phyloP scores from a whole-genome alignment of 2,888 invertebrate genomes.

The Alentia gelatinosa region DNA sequence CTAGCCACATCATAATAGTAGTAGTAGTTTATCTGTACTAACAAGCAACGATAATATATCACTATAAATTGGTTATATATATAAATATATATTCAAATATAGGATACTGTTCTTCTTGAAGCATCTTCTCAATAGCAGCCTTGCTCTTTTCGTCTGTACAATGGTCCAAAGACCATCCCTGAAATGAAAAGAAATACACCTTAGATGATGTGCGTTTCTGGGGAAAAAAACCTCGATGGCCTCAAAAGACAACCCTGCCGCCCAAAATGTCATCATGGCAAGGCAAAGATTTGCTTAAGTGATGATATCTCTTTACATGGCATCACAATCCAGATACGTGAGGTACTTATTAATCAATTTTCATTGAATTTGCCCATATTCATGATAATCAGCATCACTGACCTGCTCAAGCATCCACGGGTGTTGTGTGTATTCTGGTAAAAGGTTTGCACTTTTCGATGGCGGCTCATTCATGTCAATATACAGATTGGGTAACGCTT shows the following conservation, averaged over 20 bases:
- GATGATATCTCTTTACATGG: too few species aligned
- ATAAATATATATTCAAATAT: neutral
- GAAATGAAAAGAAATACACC: constrained; percentile 28
- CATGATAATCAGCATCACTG: too few species aligned
- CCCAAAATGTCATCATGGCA: neutral
- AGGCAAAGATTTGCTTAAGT: too few species aligned
- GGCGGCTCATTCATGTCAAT: constrained; percentile 79
- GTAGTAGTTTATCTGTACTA: neutral
- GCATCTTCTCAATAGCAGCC: constrained; percentile 78
- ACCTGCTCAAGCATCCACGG: constrained; percentile 80
- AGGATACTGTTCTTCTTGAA: constrained; percentile 79
- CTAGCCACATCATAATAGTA: too few species aligned
- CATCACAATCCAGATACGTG: too few species aligned
- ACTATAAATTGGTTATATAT: neutral
- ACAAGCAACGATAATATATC: neutral
- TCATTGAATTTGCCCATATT: too few species aligned
- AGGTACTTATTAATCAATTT: too few species aligned
- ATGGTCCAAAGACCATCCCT: constrained; percentile 76
- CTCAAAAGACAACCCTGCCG: too few species aligned
- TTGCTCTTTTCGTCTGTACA: constrained; percentile 78
- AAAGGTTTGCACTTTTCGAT: constrained; percentile 77
- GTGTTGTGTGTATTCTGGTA: constrained; percentile 77
- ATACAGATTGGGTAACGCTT: constrained; percentile 69
- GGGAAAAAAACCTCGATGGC: too few species aligned
- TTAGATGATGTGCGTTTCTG: too few species aligned